These are phyloP conservation scores for Hypercompe scribonia DNA, from an alignment of 2,888 invertebrate species.

Conservation along the genomic window DNA sequence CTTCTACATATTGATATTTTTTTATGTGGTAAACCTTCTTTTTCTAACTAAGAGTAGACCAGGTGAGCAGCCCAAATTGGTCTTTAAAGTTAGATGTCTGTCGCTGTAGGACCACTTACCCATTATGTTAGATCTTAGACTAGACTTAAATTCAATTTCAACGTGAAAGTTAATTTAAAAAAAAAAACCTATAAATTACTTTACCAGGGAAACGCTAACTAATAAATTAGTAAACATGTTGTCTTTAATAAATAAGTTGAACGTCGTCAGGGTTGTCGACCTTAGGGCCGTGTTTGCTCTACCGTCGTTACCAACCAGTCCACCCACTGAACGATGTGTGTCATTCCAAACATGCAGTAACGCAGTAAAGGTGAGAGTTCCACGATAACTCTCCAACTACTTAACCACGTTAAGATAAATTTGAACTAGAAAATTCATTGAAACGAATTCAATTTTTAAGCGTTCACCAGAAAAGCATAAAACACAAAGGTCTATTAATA, in stretches of 20 bases:
- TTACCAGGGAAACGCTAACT: constrained; percentile 58
- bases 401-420: background rate
- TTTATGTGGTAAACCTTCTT: background rate
- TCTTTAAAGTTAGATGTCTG: background rate
- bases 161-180: too few relatives aligned
- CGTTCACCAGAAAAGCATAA: background rate
- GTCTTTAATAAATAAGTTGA: constrained; percentile 70
- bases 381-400: constrained; percentile 50
- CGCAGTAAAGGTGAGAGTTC: constrained; percentile 63
- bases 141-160: too few relatives aligned
- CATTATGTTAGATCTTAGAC: background rate
- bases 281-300: constrained; percentile 72
- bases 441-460: background rate
- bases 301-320: constrained; percentile 76
- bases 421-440: background rate
- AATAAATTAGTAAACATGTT: constrained; percentile 72
- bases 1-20: background rate
- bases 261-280: constrained; percentile 74
- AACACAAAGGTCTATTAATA: constrained; percentile 17
- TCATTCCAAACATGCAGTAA: constrained; percentile 66
- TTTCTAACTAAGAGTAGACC: background rate
- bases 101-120: background rate
- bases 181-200: constrained; percentile 35
- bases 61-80: background rate
- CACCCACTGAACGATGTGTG: constrained; percentile 78